Conservation (phyloP, 1,140 invertebrate species). For the Hetaerina americana region DNA sequence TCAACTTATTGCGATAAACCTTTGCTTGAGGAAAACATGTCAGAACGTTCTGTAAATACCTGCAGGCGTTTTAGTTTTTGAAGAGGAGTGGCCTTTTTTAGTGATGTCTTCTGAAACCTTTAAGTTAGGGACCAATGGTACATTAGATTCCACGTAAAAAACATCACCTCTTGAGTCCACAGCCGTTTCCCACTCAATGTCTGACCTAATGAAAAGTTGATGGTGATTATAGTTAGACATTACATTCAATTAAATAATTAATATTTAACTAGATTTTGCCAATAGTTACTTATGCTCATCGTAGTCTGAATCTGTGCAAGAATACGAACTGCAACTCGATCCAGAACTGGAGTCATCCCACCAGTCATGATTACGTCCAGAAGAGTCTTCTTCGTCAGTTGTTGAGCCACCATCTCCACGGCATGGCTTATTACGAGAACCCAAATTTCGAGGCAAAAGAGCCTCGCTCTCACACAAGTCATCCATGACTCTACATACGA, state of each 20-base stretch:
- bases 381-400: slow-evolving; percentile 10
- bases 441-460: slow-evolving; percentile 2
- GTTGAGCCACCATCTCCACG: slow-evolving; percentile 8
- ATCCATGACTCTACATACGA: slow-evolving; percentile 8
- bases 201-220: slow-evolving; percentile 31
- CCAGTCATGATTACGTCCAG: slow-evolving; percentile 7
- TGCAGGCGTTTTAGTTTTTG: neutral
- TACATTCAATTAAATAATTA: too few species aligned
- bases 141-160: slow-evolving; percentile 40
- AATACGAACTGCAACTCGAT: slow-evolving; percentile 12
- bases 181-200: slow-evolving; percentile 46
- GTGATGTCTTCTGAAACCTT: neutral
- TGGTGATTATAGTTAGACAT: too few species aligned
- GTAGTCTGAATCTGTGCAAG: slow-evolving; percentile 6
- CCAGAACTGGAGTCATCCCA: slow-evolving; percentile 12
- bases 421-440: slow-evolving; percentile 8
- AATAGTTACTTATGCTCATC: neutral
- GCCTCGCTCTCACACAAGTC: slow-evolving; percentile 7
- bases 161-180: slow-evolving; percentile 41
- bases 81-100: neutral
- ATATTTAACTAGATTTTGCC: neutral
- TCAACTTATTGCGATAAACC: too few species aligned
- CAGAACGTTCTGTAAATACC: too few species aligned
- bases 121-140: neutral
- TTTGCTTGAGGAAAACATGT: too few species aligned